These are phyloP conservation scores for Nomada flava DNA, from an alignment of 2,888 invertebrate species.

Conservation along the genomic window DNA sequence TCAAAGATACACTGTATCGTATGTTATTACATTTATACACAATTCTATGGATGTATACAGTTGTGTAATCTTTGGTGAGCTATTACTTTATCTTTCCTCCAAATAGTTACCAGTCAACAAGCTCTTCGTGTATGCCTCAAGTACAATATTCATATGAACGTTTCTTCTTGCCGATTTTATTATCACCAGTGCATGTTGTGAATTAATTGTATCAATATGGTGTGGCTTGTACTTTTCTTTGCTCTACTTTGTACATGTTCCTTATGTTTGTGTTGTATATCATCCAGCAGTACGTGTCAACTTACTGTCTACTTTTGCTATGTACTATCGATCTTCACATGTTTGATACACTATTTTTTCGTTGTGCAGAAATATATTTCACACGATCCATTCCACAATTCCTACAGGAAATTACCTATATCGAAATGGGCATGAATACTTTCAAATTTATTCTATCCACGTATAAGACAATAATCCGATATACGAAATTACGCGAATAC, in stretches of 20 bases:
- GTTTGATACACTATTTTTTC: constrained; percentile 54
- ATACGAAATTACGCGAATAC: constrained; percentile 3
- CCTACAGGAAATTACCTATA: constrained; percentile 44
- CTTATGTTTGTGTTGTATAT: constrained; percentile 63
- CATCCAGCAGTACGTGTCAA: constrained; percentile 72
- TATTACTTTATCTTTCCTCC: constrained; percentile 71
- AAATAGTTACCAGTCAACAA: constrained; percentile 63
- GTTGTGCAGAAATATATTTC: constrained; percentile 43
- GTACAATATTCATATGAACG: constrained; percentile 49
- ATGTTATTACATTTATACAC: background rate
- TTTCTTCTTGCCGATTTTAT: constrained; percentile 54
- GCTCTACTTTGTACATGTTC: constrained; percentile 60
- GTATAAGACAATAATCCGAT: constrained; percentile 20
- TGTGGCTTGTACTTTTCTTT: constrained; percentile 70
- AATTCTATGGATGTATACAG: background rate
- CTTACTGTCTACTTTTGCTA: constrained; percentile 81
- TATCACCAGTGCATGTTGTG: constrained; percentile 68
- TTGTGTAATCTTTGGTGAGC: constrained; percentile 74
- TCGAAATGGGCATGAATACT: constrained; percentile 48
- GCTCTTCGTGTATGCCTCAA: constrained; percentile 61
- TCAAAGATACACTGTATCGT: constrained; percentile 63
- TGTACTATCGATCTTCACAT: constrained; percentile 71
- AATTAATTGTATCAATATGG: constrained; percentile 62
- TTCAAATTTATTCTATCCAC: constrained; percentile 23
- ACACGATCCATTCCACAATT: constrained; percentile 50